phyloP scores from a whole-genome alignment of 2,113 vertebrate species.

The Emydura subglobosa region DNA sequence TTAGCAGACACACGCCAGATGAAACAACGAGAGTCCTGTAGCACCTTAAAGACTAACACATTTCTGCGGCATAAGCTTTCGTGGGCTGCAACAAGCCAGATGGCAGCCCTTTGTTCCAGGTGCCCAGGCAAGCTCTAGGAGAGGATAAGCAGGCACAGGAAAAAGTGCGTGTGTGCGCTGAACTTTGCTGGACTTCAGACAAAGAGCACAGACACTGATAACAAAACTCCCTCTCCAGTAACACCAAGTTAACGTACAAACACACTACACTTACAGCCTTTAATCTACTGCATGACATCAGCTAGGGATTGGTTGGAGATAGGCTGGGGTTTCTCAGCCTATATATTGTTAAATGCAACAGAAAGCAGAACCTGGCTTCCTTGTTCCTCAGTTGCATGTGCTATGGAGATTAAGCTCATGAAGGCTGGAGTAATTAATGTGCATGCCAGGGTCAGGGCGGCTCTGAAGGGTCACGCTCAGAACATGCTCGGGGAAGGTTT shows the following conservation, averaged over 20 bases:
- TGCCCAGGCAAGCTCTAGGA: neutral
- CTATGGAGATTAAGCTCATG: neutral
- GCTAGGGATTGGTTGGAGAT: neutral
- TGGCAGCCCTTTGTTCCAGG: neutral
- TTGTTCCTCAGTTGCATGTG: rapidly evolving
- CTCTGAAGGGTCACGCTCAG: constrained; percentile 35
- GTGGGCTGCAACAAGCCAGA: neutral
- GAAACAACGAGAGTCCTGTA: too few species aligned
- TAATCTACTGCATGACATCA: neutral
- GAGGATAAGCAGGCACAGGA: neutral
- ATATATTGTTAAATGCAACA: rapidly evolving
- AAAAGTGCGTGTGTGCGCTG: neutral
- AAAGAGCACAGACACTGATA: too few species aligned
- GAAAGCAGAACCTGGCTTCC: neutral
- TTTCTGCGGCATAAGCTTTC: too few species aligned
- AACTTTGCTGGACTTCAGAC: neutral
- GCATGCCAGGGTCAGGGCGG: neutral
- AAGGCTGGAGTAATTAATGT: neutral
- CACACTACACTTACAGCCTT: neutral
- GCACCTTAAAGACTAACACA: too few species aligned
- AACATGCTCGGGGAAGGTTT: neutral
- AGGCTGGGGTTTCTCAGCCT: neutral
- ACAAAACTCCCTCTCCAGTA: neutral
- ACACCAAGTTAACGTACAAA: neutral
- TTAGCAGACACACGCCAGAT: neutral